These are phyloP conservation scores for Genyomyrus donnyi DNA, from an alignment of 2,113 vertebrate genomes.

Conservation along the genomic window DNA sequence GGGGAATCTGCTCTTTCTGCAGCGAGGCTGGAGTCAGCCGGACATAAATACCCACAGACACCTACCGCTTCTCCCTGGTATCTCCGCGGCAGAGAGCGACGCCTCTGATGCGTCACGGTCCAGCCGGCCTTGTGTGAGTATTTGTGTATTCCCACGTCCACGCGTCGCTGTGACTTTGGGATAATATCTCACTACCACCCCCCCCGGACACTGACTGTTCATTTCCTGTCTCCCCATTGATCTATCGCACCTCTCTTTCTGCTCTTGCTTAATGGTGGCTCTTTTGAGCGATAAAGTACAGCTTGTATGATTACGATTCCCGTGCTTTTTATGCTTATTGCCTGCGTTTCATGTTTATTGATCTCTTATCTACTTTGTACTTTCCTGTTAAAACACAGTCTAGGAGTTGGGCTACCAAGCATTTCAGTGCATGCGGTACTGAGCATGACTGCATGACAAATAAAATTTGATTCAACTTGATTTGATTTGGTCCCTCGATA, in stretches of 20 bases:
- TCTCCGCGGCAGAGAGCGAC: background rate
- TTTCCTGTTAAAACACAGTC: background rate
- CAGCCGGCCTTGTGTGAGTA: background rate
- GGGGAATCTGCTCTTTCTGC: conserved; percentile 49
- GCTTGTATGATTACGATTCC: background rate
- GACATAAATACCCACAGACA: background rate
- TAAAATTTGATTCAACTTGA: background rate
- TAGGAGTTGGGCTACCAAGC: background rate
- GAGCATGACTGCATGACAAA: background rate
- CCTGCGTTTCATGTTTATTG: background rate
- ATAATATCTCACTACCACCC: background rate
- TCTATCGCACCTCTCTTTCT: background rate
- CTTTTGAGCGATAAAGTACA: background rate
- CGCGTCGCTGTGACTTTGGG: background rate
- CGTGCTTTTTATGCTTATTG: background rate
- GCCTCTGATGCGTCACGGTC: background rate
- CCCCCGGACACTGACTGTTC: background rate
- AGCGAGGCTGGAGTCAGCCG: conserved; percentile 12
- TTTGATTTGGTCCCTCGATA: background rate
- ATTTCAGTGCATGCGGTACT: background rate
- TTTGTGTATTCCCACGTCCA: background rate
- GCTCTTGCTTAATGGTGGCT: background rate
- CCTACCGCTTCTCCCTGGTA: background rate
- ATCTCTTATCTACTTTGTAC: background rate
- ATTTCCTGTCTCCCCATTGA: background rate